Conservation (phyloP, 2,888 invertebrate species). For the Nemoura dubitans region DNA sequence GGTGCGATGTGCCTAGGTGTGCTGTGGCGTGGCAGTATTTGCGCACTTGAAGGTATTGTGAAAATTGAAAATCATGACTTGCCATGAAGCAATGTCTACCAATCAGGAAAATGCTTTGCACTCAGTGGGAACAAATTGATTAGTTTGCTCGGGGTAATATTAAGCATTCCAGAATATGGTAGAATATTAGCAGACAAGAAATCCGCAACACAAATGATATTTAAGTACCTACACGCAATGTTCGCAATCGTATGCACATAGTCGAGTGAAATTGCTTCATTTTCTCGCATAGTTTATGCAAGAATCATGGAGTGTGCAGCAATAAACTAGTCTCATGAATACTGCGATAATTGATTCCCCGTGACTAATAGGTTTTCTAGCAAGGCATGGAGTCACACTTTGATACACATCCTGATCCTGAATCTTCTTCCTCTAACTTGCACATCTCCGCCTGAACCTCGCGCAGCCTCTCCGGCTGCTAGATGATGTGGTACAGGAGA, state of each 20-base stretch:
- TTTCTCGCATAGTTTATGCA: too few species aligned
- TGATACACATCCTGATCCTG: not conserved
- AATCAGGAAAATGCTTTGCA: not conserved
- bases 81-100: not conserved
- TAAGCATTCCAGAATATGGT: too few species aligned
- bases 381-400: not conserved
- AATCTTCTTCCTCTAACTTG: not conserved
- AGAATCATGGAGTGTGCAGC: too few species aligned
- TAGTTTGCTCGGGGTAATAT: too few species aligned
- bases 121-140: too few species aligned
- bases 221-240: too few species aligned
- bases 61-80: constrained; percentile 14
- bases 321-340: not conserved
- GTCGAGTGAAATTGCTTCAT: too few species aligned
- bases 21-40: not conserved
- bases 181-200: too few species aligned
- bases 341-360: not conserved
- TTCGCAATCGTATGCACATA: too few species aligned
- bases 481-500: too few species aligned
- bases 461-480: not conserved
- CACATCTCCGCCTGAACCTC: not conserved
- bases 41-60: constrained; percentile 9
- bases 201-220: too few species aligned
- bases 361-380: not conserved
- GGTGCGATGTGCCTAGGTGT: too few species aligned